Conservation (phyloP, 1,140 invertebrate genomes). For the Zaprionus nigranus region DNA sequence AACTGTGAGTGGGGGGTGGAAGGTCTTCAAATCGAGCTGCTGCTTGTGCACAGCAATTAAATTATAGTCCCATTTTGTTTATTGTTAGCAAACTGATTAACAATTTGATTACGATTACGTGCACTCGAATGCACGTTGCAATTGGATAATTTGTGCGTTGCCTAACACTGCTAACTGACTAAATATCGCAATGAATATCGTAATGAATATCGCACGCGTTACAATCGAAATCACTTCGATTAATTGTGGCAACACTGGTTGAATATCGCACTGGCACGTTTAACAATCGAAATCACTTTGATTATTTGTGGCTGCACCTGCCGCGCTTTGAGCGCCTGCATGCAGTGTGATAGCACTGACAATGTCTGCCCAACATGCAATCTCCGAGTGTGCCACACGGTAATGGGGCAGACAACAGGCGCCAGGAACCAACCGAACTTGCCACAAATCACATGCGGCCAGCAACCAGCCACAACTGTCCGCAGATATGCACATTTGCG, state of each 20-base stretch:
- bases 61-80: slow-evolving; percentile 1
- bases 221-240: no score
- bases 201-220: no score
- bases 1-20: background rate
- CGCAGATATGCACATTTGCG: slow-evolving; percentile 55
- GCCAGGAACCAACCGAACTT: background rate
- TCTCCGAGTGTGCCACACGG: background rate
- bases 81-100: background rate
- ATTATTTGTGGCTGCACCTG: background rate
- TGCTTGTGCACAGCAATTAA: background rate
- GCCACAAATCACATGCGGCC: slow-evolving; percentile 33
- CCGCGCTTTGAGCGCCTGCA: background rate
- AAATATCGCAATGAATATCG: no score
- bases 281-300: background rate
- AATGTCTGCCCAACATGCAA: background rate
- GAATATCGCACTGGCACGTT: background rate
- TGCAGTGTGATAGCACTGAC: background rate
- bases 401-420: background rate
- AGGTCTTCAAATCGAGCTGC: background rate
- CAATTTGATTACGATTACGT: background rate
- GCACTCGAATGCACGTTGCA: no score
- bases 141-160: no score
- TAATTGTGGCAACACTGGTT: background rate
- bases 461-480: slow-evolving; percentile 33
- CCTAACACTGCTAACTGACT: no score